Base-by-base conservation (phyloP, 2,888 invertebrate species). In the Plebejus argus region DNA sequence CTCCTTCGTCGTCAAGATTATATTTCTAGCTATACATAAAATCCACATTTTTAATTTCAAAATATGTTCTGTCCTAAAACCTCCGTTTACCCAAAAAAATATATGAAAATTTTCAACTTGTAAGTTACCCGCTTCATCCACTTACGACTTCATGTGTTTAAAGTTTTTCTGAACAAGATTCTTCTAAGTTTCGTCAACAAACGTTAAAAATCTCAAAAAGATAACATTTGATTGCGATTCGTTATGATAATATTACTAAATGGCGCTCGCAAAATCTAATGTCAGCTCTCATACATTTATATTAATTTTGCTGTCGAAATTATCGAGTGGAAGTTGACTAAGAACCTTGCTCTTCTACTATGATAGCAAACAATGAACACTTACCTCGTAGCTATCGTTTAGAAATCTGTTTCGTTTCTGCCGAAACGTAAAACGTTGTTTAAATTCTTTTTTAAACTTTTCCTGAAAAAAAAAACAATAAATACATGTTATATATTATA, bases 391-490 rank as follows among this genome's bases (percentile, higher is more conserved):
- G 83, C 94, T 94, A 79, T 94, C 94, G 81, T 91, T 91, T 12
- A 86, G 86, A 78, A 89, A 91, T 89, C 91, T 85, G 77, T 85
- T 91, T n/a, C 87, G 86, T 78, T 90, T 92, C 80, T 90, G 91
- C 72, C 95, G 94, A 79, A 95, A 95, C 2, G 96, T 95, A 82
- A 96, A 96, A 6, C 96, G 95, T 84, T 96, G 96, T 83, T 96
- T 96, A 84, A 97, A 97, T 89, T 97, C 97, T 76, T 96, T 95
- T 87, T 97, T 96, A 89, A 97, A 97, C 87, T 97, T 97, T 87
- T 97, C 97, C 97, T 97, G 90, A 0, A 92, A 90, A 81, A 82
- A 83, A 79, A 77, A 76, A 66, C n/a, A n/a, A n/a, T n/a, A n/a
- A n/a, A n/a, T n/a, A n/a, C n/a, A n/a, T n/a, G n/a, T n/a, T n/a